A percentile compares a stretch with the other conserved stretches of the same genome.
Conservation (phyloP, 2,888 invertebrate species). For the Octonoba sinensis region DNA sequence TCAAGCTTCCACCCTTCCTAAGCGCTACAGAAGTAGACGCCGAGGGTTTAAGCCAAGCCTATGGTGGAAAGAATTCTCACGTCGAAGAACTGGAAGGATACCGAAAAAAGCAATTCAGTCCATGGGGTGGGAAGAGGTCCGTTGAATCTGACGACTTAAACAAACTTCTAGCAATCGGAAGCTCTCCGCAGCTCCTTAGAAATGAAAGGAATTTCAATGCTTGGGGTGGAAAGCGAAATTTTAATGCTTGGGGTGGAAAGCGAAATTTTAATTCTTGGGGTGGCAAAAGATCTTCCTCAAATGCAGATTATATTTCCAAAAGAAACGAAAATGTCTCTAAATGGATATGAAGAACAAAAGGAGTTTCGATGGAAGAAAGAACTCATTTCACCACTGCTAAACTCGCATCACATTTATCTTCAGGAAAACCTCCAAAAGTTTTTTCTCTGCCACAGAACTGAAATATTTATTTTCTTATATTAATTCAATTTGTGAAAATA, state of each 20-base stretch:
- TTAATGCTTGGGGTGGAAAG: conserved; percentile 35
- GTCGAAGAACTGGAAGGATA: neutral
- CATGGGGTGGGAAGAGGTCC: conserved; percentile 21
- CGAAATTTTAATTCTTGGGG: conserved; percentile 35
- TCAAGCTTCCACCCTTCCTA: conserved; percentile 1
- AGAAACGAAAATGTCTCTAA: conserved; percentile 7
- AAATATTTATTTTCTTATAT: too few relatives aligned
- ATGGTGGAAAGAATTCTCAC: conserved; percentile 15
- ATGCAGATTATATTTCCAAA: neutral
- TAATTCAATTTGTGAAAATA: too few relatives aligned
- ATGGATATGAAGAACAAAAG: neutral
- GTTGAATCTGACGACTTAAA: too few relatives aligned
- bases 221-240: conserved; percentile 36
- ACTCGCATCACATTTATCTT: too few relatives aligned
- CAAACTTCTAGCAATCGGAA: too few relatives aligned
- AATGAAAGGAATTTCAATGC: conserved; percentile 2
- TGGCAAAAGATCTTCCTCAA: conserved; percentile 10
- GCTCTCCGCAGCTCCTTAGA: too few relatives aligned
- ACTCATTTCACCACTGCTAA: too few relatives aligned
- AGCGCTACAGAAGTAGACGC: neutral
- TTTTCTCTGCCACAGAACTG: too few relatives aligned
- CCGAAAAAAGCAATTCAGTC: conserved; percentile 29
- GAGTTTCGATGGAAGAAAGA: too few relatives aligned
- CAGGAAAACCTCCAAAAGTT: too few relatives aligned
- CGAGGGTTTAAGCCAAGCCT: too few relatives aligned